Evolutionary conservation across 2,888 invertebrate species (phyloP).

Genomic region (Liposcelis brunnea): DNA sequence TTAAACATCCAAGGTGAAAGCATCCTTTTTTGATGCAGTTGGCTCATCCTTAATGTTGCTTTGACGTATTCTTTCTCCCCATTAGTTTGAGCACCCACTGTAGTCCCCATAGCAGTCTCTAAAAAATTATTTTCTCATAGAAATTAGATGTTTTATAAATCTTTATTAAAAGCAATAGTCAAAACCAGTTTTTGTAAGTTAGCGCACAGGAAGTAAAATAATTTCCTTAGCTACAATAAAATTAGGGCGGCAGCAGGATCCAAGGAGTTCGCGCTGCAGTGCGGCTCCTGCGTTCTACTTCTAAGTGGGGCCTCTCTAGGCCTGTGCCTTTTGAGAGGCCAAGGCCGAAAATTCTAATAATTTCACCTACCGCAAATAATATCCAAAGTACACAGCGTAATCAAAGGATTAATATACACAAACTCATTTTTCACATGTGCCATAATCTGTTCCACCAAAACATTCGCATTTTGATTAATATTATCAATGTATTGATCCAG

Average conservation of each 20-base stretch:
- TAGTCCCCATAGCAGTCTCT: constrained; percentile 5
- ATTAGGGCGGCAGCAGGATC: no score
- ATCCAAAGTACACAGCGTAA: background rate
- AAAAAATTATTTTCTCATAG: background rate
- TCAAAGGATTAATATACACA: background rate
- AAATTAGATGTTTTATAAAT: no score
- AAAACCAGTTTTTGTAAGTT: no score
- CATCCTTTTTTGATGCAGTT: constrained; percentile 9
- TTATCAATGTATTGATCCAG: background rate
- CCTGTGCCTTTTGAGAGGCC: no score
- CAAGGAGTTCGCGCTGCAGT: no score
- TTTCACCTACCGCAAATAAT: background rate
- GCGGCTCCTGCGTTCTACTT: no score
- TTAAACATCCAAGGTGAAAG: constrained; percentile 12
- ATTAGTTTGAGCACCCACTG: background rate
- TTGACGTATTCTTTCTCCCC: constrained; percentile 1
- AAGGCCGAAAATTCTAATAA: no score
- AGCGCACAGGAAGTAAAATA: no score
- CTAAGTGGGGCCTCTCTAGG: no score
- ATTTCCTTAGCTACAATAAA: no score
- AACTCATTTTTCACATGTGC: background rate
- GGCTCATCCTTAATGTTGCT: constrained; percentile 1
- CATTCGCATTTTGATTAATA: background rate
- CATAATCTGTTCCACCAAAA: background rate
- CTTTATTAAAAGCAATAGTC: no score